These are phyloP conservation scores for Rhizomys pruinosus DNA, from an alignment of 2,113 vertebrate species.

Conservation along the genomic window DNA sequence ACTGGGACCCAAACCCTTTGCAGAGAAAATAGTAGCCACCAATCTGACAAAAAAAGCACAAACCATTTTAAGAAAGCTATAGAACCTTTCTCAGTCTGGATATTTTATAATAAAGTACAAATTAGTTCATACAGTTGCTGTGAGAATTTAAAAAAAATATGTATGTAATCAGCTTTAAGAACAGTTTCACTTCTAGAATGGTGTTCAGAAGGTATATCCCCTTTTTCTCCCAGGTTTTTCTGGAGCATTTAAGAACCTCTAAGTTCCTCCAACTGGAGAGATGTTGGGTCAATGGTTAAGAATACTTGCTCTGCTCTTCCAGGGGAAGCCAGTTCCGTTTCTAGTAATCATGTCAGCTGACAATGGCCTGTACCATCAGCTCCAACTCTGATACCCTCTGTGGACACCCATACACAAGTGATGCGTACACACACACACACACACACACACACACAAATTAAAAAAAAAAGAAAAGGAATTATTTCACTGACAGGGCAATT, in stretches of 20 bases:
- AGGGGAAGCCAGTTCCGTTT: too few species aligned
- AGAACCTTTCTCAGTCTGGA: not conserved
- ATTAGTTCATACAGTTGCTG: too few species aligned
- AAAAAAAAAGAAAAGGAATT: not conserved
- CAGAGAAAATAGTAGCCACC: not conserved
- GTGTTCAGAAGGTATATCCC: too few species aligned
- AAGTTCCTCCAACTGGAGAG: not conserved
- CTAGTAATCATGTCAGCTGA: too few species aligned
- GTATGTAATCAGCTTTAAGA: too few species aligned
- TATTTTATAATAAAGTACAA: not conserved
- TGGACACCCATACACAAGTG: not conserved
- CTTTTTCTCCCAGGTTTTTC: not conserved
- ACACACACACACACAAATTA: too few species aligned
- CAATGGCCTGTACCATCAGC: too few species aligned
- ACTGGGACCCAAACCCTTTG: not conserved
- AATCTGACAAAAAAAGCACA: fast-evolving
- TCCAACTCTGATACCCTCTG: too few species aligned
- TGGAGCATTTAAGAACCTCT: not conserved
- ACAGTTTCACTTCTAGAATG: not conserved
- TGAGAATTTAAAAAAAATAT: not conserved
- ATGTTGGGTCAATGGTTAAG: too few species aligned
- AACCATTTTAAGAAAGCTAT: not conserved
- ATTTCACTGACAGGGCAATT: not conserved
- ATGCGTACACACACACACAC: too few species aligned
- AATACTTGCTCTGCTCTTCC: too few species aligned